Evolutionary conservation across 1,140 invertebrate genomes (phyloP).

Genomic region (Neotoxoptera formosana): DNA sequence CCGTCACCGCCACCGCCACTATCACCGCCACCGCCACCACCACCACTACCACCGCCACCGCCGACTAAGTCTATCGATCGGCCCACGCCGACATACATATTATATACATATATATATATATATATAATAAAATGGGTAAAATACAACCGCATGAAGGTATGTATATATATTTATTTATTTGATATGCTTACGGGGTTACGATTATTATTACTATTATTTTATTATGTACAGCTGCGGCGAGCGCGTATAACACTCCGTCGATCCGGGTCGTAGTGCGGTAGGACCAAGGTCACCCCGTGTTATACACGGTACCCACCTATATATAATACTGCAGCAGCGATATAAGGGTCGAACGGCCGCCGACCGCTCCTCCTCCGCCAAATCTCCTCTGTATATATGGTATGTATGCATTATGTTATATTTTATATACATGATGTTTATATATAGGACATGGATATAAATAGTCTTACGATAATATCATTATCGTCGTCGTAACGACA

Average conservation of each 20-base stretch:
- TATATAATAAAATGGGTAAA: neutral
- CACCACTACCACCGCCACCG: neutral
- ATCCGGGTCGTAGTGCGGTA: constrained; percentile 46
- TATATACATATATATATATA: neutral
- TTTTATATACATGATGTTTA: too few species aligned
- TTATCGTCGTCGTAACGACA: neutral
- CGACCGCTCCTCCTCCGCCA: neutral
- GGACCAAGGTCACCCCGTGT: constrained; percentile 38
- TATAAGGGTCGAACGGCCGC: neutral
- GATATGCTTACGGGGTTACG: neutral
- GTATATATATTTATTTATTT: neutral
- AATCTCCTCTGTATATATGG: neutral
- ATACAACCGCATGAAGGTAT: neutral
- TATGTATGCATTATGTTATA: neutral
- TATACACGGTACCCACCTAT: neutral
- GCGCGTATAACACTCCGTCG: neutral
- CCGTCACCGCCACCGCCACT: neutral
- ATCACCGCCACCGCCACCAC: neutral
- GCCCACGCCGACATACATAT: neutral
- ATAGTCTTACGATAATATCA: constrained; percentile 9
- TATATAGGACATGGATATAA: neutral
- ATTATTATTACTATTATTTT: constrained; percentile 20
- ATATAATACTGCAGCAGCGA: neutral
- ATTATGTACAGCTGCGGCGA: neutral
- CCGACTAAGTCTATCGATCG: neutral